A percentile compares a stretch with the other conserved stretches of the same genome.
Conservation (phyloP, 2,797 vertebrate species). For the Pangasius larnaudii region DNA sequence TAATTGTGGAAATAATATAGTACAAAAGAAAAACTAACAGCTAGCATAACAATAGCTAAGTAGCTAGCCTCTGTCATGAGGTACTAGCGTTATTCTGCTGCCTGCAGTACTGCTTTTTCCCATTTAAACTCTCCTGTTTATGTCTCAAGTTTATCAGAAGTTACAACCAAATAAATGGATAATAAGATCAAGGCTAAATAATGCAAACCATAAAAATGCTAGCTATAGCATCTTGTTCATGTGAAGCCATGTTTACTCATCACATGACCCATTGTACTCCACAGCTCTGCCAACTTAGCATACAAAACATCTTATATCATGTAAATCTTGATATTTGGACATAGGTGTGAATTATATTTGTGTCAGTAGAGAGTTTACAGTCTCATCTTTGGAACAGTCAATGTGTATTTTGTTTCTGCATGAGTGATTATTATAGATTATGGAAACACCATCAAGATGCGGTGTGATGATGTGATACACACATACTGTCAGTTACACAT, state of each 20-base stretch:
- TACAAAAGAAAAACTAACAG: not conserved
- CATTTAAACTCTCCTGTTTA: not conserved
- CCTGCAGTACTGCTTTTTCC: not conserved
- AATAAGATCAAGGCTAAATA: not conserved
- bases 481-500: not conserved
- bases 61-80: not conserved
- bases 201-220: not conserved
- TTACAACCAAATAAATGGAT: not conserved
- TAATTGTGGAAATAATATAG: not conserved
- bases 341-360: not conserved
- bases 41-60: conserved; percentile 1
- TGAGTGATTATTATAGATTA: not conserved
- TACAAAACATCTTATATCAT: not conserved
- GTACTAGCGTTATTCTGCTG: not conserved
- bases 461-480: not conserved
- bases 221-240: not conserved
- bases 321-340: not conserved
- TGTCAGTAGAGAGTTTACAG: not conserved
- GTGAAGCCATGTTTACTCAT: not conserved
- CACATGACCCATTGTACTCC: not conserved
- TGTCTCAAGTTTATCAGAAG: not conserved
- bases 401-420: not conserved
- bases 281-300: not conserved
- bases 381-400: not conserved
- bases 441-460: not conserved